Evolutionary conservation across 2,888 invertebrate species (phyloP).

Genomic region (Hoplodrina ambigua): DNA sequence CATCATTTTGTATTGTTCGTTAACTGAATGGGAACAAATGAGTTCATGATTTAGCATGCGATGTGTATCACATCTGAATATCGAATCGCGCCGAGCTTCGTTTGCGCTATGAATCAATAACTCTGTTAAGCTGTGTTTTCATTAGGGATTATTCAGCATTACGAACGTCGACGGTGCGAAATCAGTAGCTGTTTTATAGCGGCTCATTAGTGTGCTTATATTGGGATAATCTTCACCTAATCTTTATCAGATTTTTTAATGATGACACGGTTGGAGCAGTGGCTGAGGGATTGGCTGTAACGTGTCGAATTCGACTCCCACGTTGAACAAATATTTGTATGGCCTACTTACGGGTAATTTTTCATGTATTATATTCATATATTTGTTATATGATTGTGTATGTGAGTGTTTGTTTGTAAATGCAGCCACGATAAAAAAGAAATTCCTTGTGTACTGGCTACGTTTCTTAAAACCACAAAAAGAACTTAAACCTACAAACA

Average conservation of each 20-base stretch:
- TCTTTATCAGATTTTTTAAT: background rate
- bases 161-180: slow-evolving; percentile 56
- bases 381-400: too few species aligned
- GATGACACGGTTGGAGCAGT: too few species aligned
- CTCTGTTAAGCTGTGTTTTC: slow-evolving; percentile 75
- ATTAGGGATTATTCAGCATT: slow-evolving; percentile 74
- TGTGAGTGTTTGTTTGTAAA: slow-evolving; percentile 10
- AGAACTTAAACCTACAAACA: too few species aligned
- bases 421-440: too few species aligned
- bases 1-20: slow-evolving; percentile 81
- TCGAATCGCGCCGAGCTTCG: slow-evolving; percentile 73
- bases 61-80: slow-evolving; percentile 79
- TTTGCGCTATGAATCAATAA: slow-evolving; percentile 81
- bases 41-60: slow-evolving; percentile 83
- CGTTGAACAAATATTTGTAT: too few species aligned
- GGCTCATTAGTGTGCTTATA: slow-evolving; percentile 41
- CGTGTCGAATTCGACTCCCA: too few species aligned
- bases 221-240: slow-evolving; percentile 33
- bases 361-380: too few species aligned
- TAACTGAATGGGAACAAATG: slow-evolving; percentile 86
- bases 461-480: too few species aligned
- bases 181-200: slow-evolving; percentile 57
- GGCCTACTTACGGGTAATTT: too few species aligned
- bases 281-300: too few species aligned
- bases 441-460: too few species aligned